Base-by-base conservation (phyloP, 2,113 vertebrate genomes). In the Coracopsis vasa region DNA sequence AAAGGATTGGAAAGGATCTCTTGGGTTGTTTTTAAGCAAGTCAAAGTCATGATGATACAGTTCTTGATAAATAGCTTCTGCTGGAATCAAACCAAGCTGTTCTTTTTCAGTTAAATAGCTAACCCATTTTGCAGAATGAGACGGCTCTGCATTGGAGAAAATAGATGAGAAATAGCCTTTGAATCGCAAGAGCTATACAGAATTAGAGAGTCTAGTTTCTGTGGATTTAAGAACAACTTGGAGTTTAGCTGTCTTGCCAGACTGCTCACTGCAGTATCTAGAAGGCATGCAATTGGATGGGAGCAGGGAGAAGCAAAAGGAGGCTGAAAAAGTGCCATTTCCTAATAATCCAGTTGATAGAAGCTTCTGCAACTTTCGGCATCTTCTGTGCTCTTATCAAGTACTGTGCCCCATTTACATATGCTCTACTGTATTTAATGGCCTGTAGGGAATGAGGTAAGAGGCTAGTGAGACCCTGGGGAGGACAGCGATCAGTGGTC, bases 121-220 rank as follows among this genome's bases (percentile, higher is more conserved):
- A 64, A 82, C 33, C 35, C 3, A 9, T n/a, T 16, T 27, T 78
- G 41, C 37, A 83, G 80, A 93, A 77, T 39, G 48, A 19, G 62
- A 83, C 66, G 77, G 31, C 50, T 93, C 42, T 83, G 80, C 53
- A 61, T 16, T 77, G 44, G 31, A 88, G 45, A 80, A 92, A 92
- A 83, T 75, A 61, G 14, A 86, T 88, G 82, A 80, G 72, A 93
- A 94, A 72, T 48, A 92, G 29, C 41, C 45, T 93, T 94, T 78
- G 45, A 74, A 58, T 86, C n/a, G 20, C 64, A 85, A 71, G 73
- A 84, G 50, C 28, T 84, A 39, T 28, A 37, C 31, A 66, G 48
- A 83, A 83, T 37, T 73, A 33, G 28, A 64, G 29, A 66, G 35
- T 42, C 42, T 86, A 33, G 41, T 73, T 86, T 60, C 53, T 1